A percentile compares a stretch with the other conserved stretches of the same genome.
Conservation (phyloP, 2,113 vertebrate genomes). For the Psammodynastes pulverulentus region DNA sequence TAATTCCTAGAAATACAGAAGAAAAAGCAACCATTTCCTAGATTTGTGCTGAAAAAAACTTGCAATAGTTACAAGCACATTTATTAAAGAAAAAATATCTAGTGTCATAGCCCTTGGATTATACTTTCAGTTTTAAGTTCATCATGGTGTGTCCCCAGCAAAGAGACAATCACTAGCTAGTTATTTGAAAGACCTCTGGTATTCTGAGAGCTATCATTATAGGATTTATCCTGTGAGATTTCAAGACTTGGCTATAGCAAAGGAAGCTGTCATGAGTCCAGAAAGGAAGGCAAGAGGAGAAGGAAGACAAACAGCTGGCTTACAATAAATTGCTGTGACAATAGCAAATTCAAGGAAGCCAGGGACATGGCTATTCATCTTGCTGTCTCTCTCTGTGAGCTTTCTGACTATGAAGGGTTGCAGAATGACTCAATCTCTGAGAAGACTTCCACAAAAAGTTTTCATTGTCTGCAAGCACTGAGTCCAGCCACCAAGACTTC, state of each 20-base stretch:
- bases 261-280: neutral
- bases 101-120: neutral
- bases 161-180: neutral
- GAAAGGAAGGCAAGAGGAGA: neutral
- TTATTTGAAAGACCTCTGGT: neutral
- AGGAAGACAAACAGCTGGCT: neutral
- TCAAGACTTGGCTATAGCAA: neutral
- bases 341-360: neutral
- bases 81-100: neutral
- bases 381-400: neutral
- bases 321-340: neutral
- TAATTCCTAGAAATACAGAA: neutral
- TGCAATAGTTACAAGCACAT: neutral
- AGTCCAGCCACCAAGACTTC: neutral
- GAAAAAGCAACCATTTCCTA: neutral
- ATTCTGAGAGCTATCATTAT: neutral
- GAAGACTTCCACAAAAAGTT: neutral
- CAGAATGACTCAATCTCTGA: neutral
- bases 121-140: neutral
- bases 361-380: neutral
- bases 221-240: neutral
- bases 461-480: neutral
- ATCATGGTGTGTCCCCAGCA: neutral
- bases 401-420: neutral
- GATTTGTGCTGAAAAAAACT: neutral